These are phyloP conservation scores for Acleris sparsana DNA, from an alignment of 2,888 invertebrate genomes.

Conservation along the genomic window DNA sequence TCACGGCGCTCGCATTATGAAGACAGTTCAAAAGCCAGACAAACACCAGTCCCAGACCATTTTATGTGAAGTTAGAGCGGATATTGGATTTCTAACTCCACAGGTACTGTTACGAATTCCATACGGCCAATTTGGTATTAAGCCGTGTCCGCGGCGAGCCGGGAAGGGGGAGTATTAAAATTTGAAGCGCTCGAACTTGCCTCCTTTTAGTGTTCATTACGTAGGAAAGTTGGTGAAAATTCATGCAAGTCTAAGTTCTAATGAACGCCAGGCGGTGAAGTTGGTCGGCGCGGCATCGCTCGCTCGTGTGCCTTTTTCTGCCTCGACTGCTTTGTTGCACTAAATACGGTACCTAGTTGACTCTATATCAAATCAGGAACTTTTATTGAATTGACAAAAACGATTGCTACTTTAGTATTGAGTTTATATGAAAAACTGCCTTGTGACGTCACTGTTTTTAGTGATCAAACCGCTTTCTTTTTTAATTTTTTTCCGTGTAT, in stretches of 20 bases:
- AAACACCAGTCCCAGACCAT: slow-evolving; percentile 62
- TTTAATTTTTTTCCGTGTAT: too few relatives aligned
- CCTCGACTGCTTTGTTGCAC: slow-evolving; percentile 52
- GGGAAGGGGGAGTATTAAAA: slow-evolving; percentile 70
- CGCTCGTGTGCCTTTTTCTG: slow-evolving; percentile 54
- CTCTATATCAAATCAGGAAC: too few relatives aligned
- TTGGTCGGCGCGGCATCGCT: slow-evolving; percentile 65
- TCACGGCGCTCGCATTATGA: slow-evolving; percentile 44
- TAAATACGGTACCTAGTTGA: too few relatives aligned
- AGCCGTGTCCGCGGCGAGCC: slow-evolving; percentile 62
- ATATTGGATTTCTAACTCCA: slow-evolving; percentile 77
- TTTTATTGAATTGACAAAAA: too few relatives aligned
- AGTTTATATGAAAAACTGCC: too few relatives aligned
- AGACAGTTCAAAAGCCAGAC: slow-evolving; percentile 68
- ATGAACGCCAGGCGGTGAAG: slow-evolving; percentile 76
- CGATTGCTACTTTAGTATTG: too few relatives aligned
- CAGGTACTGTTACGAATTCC: slow-evolving; percentile 57
- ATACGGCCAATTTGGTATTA: slow-evolving; percentile 66
- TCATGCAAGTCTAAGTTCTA: slow-evolving; percentile 81
- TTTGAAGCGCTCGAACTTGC: slow-evolving; percentile 79
- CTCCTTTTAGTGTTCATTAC: slow-evolving; percentile 82
- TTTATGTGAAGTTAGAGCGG: slow-evolving; percentile 67
- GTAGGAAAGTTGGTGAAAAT: slow-evolving; percentile 78
- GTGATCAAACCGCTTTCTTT: too few relatives aligned
- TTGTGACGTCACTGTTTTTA: too few relatives aligned